A percentile compares a stretch with the other conserved stretches of the same genome.
These are phyloP conservation scores for Nymphalis c-album DNA, from an alignment of 2,888 invertebrate species.

Conservation along the genomic window DNA sequence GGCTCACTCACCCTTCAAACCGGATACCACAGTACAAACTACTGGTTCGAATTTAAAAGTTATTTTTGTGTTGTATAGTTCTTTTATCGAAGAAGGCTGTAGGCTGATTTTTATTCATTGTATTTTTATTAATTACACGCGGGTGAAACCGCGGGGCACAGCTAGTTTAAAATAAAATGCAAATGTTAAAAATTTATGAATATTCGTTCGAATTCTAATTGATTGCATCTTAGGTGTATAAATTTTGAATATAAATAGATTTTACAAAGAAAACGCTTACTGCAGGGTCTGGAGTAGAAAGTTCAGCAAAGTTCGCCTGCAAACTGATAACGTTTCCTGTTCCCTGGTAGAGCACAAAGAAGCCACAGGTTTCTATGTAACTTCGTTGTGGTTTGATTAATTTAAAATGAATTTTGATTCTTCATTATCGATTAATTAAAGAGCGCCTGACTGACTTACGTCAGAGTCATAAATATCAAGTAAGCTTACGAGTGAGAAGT, in stretches of 20 bases:
- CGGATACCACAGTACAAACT: no score
- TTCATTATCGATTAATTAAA: neutral
- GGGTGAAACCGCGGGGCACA: no score
- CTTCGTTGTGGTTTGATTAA: slow-evolving; percentile 2
- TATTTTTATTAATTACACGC: no score
- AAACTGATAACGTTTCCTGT: slow-evolving; percentile 12
- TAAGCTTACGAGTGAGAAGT: no score
- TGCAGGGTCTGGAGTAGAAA: slow-evolving; percentile 9
- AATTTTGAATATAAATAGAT: slow-evolving; percentile 16
- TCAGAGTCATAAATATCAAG: no score
- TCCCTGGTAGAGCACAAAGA: slow-evolving; percentile 6
- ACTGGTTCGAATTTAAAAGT: no score
- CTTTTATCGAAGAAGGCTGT: no score
- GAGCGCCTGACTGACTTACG: no score
- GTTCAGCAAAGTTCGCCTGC: slow-evolving; percentile 18
- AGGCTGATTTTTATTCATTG: no score
- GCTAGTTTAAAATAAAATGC: neutral
- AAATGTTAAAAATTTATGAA: neutral
- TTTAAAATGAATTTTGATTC: slow-evolving; percentile 3
- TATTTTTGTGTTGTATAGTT: no score
- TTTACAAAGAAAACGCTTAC: slow-evolving; percentile 22
- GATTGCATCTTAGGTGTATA: neutral
- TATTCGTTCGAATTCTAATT: neutral
- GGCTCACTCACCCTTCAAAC: no score
- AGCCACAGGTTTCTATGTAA: slow-evolving; percentile 22